Conservation (phyloP, 1,140 invertebrate genomes). For the Rhyzopertha dominica region DNA sequence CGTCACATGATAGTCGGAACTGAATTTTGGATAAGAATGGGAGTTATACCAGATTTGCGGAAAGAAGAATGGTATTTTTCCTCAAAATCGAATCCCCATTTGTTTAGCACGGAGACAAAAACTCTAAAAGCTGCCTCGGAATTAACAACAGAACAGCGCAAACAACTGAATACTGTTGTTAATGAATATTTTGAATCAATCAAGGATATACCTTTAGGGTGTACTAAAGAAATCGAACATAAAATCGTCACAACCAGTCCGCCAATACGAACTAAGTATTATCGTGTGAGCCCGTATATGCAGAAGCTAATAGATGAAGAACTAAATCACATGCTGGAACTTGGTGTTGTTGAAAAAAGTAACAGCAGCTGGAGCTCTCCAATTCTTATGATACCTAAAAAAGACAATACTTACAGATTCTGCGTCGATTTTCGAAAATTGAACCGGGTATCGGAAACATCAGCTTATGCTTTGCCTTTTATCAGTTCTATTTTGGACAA, state of each 20-base stretch:
- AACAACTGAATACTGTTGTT: too few relatives aligned
- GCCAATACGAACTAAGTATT: conserved; percentile 28
- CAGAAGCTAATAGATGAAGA: conserved; percentile 17
- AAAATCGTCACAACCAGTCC: too few relatives aligned
- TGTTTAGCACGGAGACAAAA: too few relatives aligned
- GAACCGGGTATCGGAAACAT: conserved; percentile 20
- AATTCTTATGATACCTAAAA: conserved; percentile 24
- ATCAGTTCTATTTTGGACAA: conserved; percentile 27
- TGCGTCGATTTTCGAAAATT: conserved; percentile 7
- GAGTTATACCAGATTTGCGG: too few relatives aligned
- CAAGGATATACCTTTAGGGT: neutral
- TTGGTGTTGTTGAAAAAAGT: neutral
- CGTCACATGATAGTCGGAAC: too few relatives aligned
- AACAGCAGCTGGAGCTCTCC: conserved; percentile 8
- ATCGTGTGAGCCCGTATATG: conserved; percentile 20
- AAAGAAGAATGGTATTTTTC: too few relatives aligned
- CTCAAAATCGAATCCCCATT: too few relatives aligned
- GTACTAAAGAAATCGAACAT: conserved; percentile 3
- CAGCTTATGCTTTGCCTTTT: conserved; percentile 23
- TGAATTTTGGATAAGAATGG: too few relatives aligned
- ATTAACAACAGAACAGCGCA: too few relatives aligned
- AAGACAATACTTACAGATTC: conserved; percentile 14
- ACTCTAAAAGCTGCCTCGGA: too few relatives aligned
- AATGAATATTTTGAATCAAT: neutral
- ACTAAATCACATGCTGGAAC: neutral